phyloP scores from a whole-genome alignment of 2,113 vertebrate genomes.

The Gasterosteus nipponicus region DNA sequence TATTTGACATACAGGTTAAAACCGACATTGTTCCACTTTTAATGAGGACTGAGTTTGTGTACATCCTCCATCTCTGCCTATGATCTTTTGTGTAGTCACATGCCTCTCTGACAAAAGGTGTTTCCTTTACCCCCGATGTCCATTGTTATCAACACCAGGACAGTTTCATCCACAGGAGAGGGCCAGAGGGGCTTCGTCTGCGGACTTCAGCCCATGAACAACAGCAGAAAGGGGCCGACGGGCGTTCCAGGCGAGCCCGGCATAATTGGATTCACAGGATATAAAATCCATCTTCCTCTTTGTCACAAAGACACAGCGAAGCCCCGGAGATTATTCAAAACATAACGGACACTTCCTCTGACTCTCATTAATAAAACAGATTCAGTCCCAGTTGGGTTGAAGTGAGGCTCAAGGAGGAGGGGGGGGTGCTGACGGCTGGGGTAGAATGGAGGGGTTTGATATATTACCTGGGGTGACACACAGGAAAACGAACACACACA shows the following conservation, averaged over 20 bases:
- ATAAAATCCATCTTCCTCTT: slow-evolving; percentile 28
- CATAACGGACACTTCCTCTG: slow-evolving; percentile 58
- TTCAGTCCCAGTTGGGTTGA: slow-evolving; percentile 52
- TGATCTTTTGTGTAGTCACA: no score
- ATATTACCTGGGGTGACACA: slow-evolving; percentile 53
- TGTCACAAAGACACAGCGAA: slow-evolving; percentile 26
- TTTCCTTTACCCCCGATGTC: not conserved
- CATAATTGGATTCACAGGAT: slow-evolving; percentile 53
- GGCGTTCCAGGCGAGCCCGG: slow-evolving; percentile 61
- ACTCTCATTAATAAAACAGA: slow-evolving; percentile 73
- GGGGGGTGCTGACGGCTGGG: not conserved
- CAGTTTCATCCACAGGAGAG: slow-evolving; percentile 55
- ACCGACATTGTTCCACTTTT: no score
- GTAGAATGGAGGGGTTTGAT: slow-evolving; percentile 28
- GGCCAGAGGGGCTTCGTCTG: slow-evolving; percentile 43
- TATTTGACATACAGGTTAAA: no score
- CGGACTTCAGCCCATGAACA: slow-evolving; percentile 35
- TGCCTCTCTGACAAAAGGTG: no score
- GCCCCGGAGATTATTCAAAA: slow-evolving; percentile 25
- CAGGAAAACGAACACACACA: slow-evolving; percentile 4
- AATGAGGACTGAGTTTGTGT: no score
- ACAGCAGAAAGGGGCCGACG: slow-evolving; percentile 5
- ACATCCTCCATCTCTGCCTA: no score
- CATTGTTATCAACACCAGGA: slow-evolving; percentile 36
- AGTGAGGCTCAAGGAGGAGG: slow-evolving; percentile 9